These are phyloP conservation scores for Mormyrops boulengeri DNA, from an alignment of 2,797 vertebrate genomes.

Conservation along the genomic window DNA sequence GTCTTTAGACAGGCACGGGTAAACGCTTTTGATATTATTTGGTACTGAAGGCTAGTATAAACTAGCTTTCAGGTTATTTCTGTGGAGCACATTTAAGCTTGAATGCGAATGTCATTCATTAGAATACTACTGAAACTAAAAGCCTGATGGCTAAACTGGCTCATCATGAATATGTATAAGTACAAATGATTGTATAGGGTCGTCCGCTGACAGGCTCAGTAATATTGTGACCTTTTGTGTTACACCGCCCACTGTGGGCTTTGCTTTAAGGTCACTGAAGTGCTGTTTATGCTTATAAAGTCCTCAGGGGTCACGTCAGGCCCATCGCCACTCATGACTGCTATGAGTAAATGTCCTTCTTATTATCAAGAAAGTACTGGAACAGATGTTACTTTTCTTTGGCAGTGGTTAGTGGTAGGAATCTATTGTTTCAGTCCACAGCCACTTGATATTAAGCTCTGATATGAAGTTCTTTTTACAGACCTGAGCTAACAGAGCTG, in stretches of 20 bases:
- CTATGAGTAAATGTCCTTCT: conserved; percentile 8
- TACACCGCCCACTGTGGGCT: neutral
- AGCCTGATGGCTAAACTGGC: neutral
- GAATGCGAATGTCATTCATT: neutral
- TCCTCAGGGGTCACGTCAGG: neutral
- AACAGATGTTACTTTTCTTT: neutral
- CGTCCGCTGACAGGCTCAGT: neutral
- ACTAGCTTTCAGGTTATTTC: neutral
- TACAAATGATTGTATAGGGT: neutral
- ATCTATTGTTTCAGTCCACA: neutral
- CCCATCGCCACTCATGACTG: neutral
- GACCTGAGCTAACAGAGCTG: neutral
- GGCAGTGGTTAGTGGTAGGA: neutral
- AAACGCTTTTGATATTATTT: neutral
- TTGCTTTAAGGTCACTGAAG: neutral
- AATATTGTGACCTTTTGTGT: neutral
- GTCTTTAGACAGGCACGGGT: neutral
- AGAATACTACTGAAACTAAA: neutral
- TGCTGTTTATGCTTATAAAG: neutral
- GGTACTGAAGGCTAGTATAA: neutral
- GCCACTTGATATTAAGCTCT: neutral
- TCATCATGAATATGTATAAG: neutral
- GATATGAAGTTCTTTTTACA: conserved; percentile 11
- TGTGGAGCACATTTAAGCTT: neutral
- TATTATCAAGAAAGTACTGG: neutral